phyloP scores from a whole-genome alignment of 2,797 vertebrate genomes.

The Basileuterus tristriatus region DNA sequence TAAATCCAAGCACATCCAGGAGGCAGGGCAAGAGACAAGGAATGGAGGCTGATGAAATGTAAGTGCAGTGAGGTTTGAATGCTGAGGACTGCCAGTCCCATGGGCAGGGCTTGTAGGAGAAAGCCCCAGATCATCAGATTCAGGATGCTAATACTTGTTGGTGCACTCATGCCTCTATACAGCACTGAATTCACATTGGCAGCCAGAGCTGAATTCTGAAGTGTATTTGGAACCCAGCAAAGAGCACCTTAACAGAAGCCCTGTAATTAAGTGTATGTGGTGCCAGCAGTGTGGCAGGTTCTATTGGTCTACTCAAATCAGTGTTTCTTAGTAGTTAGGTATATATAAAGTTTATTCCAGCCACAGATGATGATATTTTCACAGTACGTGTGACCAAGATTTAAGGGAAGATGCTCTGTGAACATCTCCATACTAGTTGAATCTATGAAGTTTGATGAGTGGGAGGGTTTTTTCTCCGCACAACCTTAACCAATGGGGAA shows the following conservation, averaged over 20 bases:
- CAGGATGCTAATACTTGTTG: background rate
- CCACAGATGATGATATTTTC: background rate
- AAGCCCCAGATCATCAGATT: too few species aligned
- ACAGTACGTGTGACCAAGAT: background rate
- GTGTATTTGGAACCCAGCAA: background rate
- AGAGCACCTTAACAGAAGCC: background rate
- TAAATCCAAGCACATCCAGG: background rate
- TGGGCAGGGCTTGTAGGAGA: background rate
- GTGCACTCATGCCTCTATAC: background rate
- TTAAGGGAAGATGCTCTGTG: background rate
- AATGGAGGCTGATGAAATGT: background rate
- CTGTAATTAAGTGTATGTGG: background rate
- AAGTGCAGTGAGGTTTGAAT: background rate
- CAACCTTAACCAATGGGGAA: background rate
- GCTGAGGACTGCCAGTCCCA: background rate
- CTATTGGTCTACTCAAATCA: background rate
- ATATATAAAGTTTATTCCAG: background rate
- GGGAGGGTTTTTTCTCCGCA: background rate
- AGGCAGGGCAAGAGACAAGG: background rate
- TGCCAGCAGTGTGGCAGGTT: background rate
- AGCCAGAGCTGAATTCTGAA: background rate
- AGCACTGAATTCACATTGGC: rapidly evolving
- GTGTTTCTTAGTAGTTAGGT: background rate
- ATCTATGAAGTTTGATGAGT: background rate
- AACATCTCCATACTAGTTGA: background rate